Conservation (phyloP, 2,113 vertebrate genomes). For the Grammomys dolichurus region DNA sequence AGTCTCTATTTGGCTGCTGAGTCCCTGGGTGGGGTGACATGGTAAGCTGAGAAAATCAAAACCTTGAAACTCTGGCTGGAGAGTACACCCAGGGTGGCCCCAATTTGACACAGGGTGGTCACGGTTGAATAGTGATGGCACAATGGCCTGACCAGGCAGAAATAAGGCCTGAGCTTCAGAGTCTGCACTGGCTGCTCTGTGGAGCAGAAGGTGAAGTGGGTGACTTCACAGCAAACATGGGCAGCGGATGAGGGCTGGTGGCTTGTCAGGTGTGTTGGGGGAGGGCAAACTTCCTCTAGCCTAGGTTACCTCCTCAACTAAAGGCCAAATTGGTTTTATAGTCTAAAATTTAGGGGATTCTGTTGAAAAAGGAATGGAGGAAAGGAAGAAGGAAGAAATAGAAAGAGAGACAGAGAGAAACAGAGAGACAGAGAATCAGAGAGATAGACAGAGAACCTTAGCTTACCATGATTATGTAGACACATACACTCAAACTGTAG, state of each 20-base stretch:
- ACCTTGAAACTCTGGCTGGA: neutral
- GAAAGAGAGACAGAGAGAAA: neutral
- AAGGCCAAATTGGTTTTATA: neutral
- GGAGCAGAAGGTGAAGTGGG: neutral
- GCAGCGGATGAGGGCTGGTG: neutral
- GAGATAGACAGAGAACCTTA: neutral
- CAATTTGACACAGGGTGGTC: neutral
- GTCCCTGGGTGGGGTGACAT: neutral
- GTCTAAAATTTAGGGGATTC: neutral
- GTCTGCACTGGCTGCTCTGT: neutral
- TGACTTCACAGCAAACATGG: neutral
- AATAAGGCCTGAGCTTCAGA: neutral
- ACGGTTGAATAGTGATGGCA: neutral
- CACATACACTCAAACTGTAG: neutral
- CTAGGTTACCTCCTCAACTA: neutral
- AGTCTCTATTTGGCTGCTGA: neutral
- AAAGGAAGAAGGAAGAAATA: neutral
- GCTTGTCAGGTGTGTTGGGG: neutral
- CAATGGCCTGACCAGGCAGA: neutral
- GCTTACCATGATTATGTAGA: neutral
- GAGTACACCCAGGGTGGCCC: neutral
- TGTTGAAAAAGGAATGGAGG: neutral
- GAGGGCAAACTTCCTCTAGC: neutral
- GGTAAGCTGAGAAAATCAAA: slow-evolving; percentile 18
- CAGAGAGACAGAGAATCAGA: neutral